These are phyloP conservation scores for Aythya baeri DNA, from an alignment of 2,113 vertebrate species.

Conservation along the genomic window DNA sequence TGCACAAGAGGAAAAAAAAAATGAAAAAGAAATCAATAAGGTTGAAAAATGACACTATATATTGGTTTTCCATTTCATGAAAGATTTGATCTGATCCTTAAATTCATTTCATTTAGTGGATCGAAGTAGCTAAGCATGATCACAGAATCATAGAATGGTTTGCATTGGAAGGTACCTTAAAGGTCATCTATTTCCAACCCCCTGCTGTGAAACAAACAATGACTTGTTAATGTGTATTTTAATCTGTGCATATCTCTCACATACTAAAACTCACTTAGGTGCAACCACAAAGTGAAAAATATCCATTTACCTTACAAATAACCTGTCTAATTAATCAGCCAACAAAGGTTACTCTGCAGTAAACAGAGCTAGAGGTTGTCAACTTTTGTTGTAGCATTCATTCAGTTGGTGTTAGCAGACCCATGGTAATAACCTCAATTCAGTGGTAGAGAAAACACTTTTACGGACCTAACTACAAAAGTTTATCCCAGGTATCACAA, in stretches of 20 bases:
- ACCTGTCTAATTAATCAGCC: not conserved
- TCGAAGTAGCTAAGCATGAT: not conserved
- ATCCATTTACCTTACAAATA: not conserved
- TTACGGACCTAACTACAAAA: not conserved
- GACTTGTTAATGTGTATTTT: not conserved
- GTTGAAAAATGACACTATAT: not conserved
- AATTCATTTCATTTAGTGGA: not conserved
- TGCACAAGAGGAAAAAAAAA: accelerated
- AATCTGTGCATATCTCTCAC: not conserved
- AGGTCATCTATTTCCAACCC: no score
- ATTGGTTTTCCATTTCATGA: not conserved
- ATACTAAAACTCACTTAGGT: not conserved
- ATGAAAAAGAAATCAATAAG: no score
- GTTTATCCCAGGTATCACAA: not conserved
- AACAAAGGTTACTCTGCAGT: not conserved
- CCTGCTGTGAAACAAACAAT: not conserved
- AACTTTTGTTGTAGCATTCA: not conserved
- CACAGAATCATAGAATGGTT: no score
- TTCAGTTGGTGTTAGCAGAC: not conserved
- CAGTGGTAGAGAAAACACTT: not conserved
- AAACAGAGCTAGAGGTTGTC: not conserved
- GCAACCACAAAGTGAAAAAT: not conserved
- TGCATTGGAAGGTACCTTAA: no score
- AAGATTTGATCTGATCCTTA: not conserved
- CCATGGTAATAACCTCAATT: not conserved